Percentiles rank a stretch among this genome's conserved stretches.
Evolutionary conservation across 2,113 vertebrate genomes (phyloP).

Genomic region (Odocoileus hemionus): DNA sequence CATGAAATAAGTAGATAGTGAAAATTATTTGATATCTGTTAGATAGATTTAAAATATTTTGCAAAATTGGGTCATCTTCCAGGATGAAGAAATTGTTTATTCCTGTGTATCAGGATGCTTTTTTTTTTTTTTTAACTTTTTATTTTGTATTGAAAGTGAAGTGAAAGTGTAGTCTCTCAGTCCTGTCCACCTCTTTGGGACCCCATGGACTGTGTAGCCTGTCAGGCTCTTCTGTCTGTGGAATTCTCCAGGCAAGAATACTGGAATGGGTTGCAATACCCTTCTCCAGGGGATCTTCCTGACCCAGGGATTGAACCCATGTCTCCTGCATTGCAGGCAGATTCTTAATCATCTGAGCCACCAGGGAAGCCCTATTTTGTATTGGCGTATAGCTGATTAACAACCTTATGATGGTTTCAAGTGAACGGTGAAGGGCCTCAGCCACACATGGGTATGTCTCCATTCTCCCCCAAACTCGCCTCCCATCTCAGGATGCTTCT

Average conservation of each 20-base stretch:
- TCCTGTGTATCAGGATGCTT: background rate
- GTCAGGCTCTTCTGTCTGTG: background rate
- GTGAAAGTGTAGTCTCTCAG: background rate
- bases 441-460: background rate
- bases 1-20: background rate
- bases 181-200: background rate
- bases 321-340: background rate
- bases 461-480: background rate
- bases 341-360: background rate
- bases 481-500: background rate
- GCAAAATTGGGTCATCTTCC: background rate
- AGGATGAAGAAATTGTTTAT: background rate
- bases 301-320: background rate
- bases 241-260: background rate
- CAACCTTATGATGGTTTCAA: background rate
- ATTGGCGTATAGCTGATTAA: background rate
- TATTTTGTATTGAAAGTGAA: background rate
- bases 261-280: background rate
- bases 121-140: background rate
- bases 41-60: background rate
- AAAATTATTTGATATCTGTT: background rate
- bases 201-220: background rate
- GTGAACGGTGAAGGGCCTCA: background rate
- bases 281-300: background rate
- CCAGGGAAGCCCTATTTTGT: background rate